Evolutionary conservation across 2,113 vertebrate species (phyloP).

Genomic region (Pseudopodoces humilis): DNA sequence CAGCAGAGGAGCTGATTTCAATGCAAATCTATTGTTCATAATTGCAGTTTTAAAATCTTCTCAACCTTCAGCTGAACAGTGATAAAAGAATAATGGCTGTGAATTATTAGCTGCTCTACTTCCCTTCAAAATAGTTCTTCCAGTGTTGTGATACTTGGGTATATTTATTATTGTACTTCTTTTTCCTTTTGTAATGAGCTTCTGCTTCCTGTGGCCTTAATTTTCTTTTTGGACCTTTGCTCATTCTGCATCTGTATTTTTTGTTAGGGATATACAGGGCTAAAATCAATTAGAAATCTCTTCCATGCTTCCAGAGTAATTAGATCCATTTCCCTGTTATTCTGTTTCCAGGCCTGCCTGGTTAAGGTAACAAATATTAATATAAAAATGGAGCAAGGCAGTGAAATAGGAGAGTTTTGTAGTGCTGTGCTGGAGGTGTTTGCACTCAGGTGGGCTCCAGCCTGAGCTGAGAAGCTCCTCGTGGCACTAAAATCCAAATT

Average conservation of each 20-base stretch:
- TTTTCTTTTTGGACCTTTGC: not conserved
- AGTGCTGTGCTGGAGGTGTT: not conserved
- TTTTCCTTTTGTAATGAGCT: not conserved
- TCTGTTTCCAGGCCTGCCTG: not conserved
- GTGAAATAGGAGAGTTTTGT: not conserved
- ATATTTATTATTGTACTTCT: slow-evolving; percentile 16
- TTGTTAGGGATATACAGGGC: not conserved
- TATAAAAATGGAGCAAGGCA: not conserved
- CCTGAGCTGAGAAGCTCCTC: not conserved
- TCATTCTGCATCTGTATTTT: not conserved
- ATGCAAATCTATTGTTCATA: slow-evolving; percentile 55
- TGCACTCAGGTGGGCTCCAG: not conserved
- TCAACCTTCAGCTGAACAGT: slow-evolving; percentile 56
- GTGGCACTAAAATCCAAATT: not conserved
- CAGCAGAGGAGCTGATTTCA: slow-evolving; percentile 36
- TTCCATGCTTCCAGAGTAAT: not conserved
- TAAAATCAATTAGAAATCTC: not conserved
- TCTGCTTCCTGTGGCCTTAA: not conserved
- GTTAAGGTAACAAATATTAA: not conserved
- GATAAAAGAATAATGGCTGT: slow-evolving; percentile 58
- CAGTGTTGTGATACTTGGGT: slow-evolving; percentile 46
- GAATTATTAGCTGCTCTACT: slow-evolving; percentile 54
- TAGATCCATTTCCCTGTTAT: not conserved
- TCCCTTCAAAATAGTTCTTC: slow-evolving; percentile 41
- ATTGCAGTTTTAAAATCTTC: slow-evolving; percentile 65